Percentiles rank a stretch among this genome's conserved stretches.
phyloP scores from a whole-genome alignment of 2,113 vertebrate genomes.

The Pelvicachromis taeniatus region DNA sequence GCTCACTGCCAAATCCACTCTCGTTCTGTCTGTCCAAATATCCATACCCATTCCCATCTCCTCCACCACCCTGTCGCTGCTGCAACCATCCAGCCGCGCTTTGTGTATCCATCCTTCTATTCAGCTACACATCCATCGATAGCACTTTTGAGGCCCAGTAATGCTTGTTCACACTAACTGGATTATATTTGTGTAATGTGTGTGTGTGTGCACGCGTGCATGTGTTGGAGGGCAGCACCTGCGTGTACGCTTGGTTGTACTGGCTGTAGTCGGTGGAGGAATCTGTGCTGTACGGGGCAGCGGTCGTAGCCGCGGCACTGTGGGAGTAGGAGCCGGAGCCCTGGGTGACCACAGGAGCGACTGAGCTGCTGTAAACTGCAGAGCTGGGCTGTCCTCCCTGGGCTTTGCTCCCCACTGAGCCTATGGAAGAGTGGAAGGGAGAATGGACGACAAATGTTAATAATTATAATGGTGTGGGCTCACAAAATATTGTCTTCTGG shows the following conservation, averaged over 20 bases:
- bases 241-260: slow-evolving; percentile 78
- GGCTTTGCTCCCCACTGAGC: slow-evolving; percentile 77
- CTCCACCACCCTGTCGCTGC: slow-evolving; percentile 1
- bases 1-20: slow-evolving; percentile 40
- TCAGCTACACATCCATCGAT: not conserved
- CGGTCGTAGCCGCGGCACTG: slow-evolving; percentile 37
- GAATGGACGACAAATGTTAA: not conserved
- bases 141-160: not conserved
- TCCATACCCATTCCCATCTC: slow-evolving; percentile 27
- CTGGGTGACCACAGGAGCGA: slow-evolving; percentile 78
- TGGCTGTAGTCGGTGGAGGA: slow-evolving; percentile 78
- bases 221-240: slow-evolving; percentile 48
- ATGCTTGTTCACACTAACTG: not conserved
- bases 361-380: slow-evolving; percentile 63
- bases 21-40: slow-evolving; percentile 41
- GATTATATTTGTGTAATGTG: not conserved
- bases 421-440: slow-evolving; percentile 23
- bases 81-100: not conserved
- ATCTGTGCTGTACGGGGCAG: slow-evolving; percentile 77
- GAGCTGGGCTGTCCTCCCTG: slow-evolving; percentile 66
- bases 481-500: not conserved
- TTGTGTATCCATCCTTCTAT: not conserved
- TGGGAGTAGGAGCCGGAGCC: slow-evolving; percentile 57
- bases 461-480: not conserved
- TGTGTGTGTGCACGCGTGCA: not conserved